Evolutionary conservation across 2,888 invertebrate species (phyloP), one percentile per base, ranked within the genome.

Genomic region (Teinopalpus imperialis): DNA sequence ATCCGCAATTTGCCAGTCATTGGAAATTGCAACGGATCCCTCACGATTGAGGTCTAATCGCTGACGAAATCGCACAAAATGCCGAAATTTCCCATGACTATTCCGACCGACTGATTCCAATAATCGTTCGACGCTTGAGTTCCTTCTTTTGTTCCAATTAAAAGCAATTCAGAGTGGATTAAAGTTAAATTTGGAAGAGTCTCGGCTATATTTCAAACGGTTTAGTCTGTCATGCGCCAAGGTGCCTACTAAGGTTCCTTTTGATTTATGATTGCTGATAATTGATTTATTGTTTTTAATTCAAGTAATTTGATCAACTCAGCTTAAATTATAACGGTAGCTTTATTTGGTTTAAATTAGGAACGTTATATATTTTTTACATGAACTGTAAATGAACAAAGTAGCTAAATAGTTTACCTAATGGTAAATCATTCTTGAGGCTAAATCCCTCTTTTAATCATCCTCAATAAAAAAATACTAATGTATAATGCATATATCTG

Each of bases 21-120:
- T 86, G 85, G 53, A 83, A 82, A 88, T 87, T 86, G 85, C 86
- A 72, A 76, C 72, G 69, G 75, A 79, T 69, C 60, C 71, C 59
- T 63, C 66, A 68, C 79, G 83, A 86, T 85, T 82, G 80, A 69
- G 66, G 73, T 63, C 75, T 85, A 85, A 86, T 81, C 78, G 72
- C 57, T 52, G 69, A 61, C 66, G 68, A 73, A 73, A 66, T 66
- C 56, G 69, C 64, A 40, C 41, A 66, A 71, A 73, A 60, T 55
- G 54, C 63, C 56, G 64, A 57, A 58, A 71, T 66, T 85, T 85
- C 85, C 78, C 87, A 86, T 80, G 80, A 80, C 85, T 85, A 87
- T 83, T 82, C 58, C 60, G 59, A 63, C 56, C 59, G 48, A 56
- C 51, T 54, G 70, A 70, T 71, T 66, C 65, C 70, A 68, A 81